A percentile compares a stretch with the other conserved stretches of the same genome.
These are phyloP conservation scores for Thera britannica DNA, from an alignment of 2,888 invertebrate species.

Conservation along the genomic window DNA sequence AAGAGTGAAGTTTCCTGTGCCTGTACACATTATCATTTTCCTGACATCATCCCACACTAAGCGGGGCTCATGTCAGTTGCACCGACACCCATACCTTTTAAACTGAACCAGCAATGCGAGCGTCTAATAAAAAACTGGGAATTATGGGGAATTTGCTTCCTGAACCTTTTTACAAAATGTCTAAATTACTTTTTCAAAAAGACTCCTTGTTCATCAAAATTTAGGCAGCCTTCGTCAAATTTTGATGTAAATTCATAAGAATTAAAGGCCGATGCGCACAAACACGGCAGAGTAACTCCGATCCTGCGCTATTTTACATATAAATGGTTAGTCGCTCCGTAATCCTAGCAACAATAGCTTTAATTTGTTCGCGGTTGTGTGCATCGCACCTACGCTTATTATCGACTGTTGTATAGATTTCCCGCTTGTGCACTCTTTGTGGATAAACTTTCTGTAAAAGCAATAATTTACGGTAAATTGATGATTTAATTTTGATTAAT, in stretches of 20 bases:
- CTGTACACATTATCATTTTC: no score
- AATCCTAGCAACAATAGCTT: conserved; percentile 81
- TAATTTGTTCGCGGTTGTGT: conserved; percentile 76
- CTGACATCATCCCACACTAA: no score
- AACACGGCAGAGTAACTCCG: conserved; percentile 65
- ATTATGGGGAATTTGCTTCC: no score
- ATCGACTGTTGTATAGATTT: conserved; percentile 7
- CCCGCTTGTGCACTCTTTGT: conserved; percentile 7
- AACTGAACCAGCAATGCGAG: no score
- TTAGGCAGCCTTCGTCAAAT: conserved; percentile 15
- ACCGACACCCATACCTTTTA: no score
- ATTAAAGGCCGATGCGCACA: conserved; percentile 56
- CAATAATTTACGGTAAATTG: no score
- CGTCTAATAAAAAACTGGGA: no score
- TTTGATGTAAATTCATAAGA: conserved; percentile 49
- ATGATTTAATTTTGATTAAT: no score
- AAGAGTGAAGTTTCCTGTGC: no score
- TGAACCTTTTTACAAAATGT: neutral
- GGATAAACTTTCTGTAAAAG: neutral
- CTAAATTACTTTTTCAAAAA: neutral
- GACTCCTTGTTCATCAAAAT: neutral
- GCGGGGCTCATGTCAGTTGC: no score
- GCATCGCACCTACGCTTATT: conserved; percentile 50
- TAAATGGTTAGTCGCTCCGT: conserved; percentile 80
- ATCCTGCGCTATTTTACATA: conserved; percentile 82